Conservation (phyloP, 1,140 invertebrate species). For the Mamestra configurata region DNA sequence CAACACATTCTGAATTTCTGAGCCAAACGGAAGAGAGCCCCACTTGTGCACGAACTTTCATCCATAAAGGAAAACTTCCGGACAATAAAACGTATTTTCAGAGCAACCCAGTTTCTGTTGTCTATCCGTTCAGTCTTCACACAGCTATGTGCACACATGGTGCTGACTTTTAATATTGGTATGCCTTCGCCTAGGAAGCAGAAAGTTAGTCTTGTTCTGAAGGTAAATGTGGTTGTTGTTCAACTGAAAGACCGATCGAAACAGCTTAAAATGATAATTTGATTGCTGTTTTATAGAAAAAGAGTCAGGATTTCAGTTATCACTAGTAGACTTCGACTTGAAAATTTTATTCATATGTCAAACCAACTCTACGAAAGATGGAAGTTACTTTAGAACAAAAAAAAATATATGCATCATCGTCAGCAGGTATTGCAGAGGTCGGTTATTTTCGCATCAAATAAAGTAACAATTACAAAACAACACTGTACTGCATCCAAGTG, state of each 20-base stretch:
- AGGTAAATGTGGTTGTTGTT: no score
- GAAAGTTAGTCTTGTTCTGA: no score
- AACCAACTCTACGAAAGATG: no score
- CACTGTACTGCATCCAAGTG: neutral
- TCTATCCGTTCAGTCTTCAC: neutral
- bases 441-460: neutral
- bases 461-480: neutral
- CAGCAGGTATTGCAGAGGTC: neutral
- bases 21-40: slow-evolving; percentile 49
- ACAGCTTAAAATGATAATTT: no score
- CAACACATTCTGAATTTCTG: slow-evolving; percentile 21
- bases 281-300: no score
- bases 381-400: no score
- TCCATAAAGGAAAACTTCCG: slow-evolving; percentile 36
- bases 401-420: neutral
- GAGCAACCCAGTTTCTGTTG: slow-evolving; percentile 30
- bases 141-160: neutral
- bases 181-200: no score
- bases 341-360: no score
- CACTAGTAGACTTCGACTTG: no score
- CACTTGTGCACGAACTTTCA: slow-evolving; percentile 55
- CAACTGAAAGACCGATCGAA: no score
- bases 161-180: no score
- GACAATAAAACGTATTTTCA: slow-evolving; percentile 36
- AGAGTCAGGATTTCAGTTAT: no score